Conservation (phyloP, 2,888 invertebrate genomes). For the Cosmorhoe ocellata region DNA sequence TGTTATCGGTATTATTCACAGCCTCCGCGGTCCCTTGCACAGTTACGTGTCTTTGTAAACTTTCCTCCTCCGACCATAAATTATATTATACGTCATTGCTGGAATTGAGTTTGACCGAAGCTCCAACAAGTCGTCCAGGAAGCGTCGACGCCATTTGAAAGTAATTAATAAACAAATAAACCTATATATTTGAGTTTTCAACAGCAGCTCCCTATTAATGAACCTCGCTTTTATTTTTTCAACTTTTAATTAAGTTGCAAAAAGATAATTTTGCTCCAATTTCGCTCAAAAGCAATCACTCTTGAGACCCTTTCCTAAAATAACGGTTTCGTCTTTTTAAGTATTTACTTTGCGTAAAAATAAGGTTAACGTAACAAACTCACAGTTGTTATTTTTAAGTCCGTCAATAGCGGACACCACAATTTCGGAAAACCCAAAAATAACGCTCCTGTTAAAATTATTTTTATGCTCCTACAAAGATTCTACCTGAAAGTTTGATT, state of each 20-base stretch:
- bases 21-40: not conserved
- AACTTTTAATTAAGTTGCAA: constrained; percentile 49
- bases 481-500: constrained; percentile 10
- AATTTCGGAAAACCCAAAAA: not conserved
- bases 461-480: constrained; percentile 30
- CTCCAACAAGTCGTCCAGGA: no score
- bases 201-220: constrained; percentile 31
- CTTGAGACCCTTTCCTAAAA: not conserved
- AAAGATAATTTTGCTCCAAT: constrained; percentile 37
- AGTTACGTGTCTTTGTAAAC: no score
- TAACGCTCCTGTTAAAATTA: constrained; percentile 28
- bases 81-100: no score
- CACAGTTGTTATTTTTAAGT: no score
- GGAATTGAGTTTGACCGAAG: no score
- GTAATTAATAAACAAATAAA: constrained; percentile 12
- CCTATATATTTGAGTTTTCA: constrained; percentile 1
- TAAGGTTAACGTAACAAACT: no score
- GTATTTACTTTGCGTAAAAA: no score
- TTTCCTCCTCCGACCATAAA: no score
- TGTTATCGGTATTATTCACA: constrained; percentile 7
- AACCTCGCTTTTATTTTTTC: constrained; percentile 36
- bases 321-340: not conserved
- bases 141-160: constrained; percentile 3
- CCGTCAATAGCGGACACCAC: not conserved
- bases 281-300: constrained; percentile 22